Base-by-base conservation (phyloP, 1,140 invertebrate species). In the Lamellibrachia luymesi region DNA sequence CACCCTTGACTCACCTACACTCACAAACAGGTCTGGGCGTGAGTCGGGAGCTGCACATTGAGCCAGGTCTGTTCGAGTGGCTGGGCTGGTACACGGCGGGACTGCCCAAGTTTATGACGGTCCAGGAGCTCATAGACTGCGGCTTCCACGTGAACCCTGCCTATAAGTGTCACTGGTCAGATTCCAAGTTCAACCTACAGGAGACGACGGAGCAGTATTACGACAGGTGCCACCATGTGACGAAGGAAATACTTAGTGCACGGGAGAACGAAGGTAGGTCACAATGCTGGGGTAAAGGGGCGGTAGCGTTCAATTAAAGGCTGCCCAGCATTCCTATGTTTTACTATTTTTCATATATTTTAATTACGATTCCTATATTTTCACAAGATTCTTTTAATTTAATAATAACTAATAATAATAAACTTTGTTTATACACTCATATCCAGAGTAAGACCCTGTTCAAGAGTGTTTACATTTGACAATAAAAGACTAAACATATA, bases 51-150 rank as follows among this genome's bases (percentile, higher is more conserved):
- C 97, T 98, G n/a, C 97, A 97, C 94, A 97, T 99, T 50, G 98
- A 99, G 95, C 98, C 98, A 0, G 98, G 98, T 1, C 95, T 99
- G 27, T 99, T 99, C 96, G 99, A 99, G 96, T 99, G 98, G 98
- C 97, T 98, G 93, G 97, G 97, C n/a, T 99, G 98, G 98, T 98
- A 99, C 96, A 97, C 97, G 4, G 97, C 97, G 92, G 97, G 97
- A 0, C 96, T 98, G 94, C 98, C 98, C 22, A 97, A 97, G 38
- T 99, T 98, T 97, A 97, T 99, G 97, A 97, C 97, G 38, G 96
- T 96, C 0, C 94, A 97, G 6, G 98, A 99, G 95, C 96, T 99
- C 4, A 96, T 96, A 2, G 97, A 97, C 8, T 97, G 97, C 64
- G 98, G 98, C 8, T 98, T 97, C 51, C 27, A 50, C 49, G 2